These are phyloP conservation scores for Hofmannophila pseudospretella DNA, from an alignment of 2,888 invertebrate species.

Conservation along the genomic window DNA sequence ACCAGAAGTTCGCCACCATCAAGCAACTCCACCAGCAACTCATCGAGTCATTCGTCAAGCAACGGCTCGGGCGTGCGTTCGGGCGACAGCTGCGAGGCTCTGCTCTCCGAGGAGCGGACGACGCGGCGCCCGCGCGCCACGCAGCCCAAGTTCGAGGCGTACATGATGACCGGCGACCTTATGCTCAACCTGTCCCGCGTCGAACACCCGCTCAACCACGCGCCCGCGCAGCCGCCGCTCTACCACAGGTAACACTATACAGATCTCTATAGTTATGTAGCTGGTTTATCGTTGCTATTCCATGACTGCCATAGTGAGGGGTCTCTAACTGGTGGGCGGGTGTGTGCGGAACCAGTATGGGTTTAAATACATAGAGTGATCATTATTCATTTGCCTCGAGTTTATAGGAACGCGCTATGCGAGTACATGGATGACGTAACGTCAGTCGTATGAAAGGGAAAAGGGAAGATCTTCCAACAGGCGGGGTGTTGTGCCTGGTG, in stretches of 20 bases:
- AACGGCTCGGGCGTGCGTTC: constrained; percentile 75
- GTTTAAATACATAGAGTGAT: no score
- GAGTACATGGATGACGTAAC: no score
- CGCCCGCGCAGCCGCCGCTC: constrained; percentile 67
- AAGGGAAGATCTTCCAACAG: no score
- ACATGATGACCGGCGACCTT: constrained; percentile 98
- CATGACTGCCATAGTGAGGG: no score
- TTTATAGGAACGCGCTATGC: no score
- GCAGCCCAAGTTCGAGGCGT: constrained; percentile 89
- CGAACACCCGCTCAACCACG: constrained; percentile 80
- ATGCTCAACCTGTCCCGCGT: constrained; percentile 94
- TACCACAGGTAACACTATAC: constrained; percentile 72
- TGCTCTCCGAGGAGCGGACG: constrained; percentile 49
- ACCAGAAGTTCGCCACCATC: constrained; percentile 61
- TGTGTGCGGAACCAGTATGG: no score
- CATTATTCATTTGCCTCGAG: no score
- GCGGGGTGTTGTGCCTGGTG: no score
- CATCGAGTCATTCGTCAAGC: constrained; percentile 62
- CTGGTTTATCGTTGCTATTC: no score
- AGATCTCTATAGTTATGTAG: no score
- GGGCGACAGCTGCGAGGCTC: constrained; percentile 69
- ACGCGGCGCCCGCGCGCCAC: constrained; percentile 48
- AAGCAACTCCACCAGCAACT: constrained; percentile 65
- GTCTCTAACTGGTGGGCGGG: no score
- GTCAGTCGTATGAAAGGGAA: no score